Evolutionary conservation across 2,113 vertebrate genomes (phyloP), one percentile per base, ranked within the genome.

Genomic region (Equus quagga): DNA sequence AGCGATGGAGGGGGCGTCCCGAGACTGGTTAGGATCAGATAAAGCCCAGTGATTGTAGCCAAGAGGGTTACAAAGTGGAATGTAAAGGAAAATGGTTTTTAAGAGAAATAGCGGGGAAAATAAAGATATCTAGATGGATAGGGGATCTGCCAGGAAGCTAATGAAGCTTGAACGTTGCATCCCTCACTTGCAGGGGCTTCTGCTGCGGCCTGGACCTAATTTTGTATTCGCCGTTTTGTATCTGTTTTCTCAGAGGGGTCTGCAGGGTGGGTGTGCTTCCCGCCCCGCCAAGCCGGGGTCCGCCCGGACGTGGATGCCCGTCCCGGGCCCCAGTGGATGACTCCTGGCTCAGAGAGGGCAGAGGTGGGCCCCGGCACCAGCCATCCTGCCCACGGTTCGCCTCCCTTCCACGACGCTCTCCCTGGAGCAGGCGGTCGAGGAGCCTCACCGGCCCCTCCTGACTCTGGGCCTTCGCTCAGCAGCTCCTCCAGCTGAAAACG

Each of bases 151-250:
- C 0, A 0, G 24, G 44, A 5, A 1, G 54, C 60, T 8, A 21
- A 0, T 0, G n/a, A 11, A 0, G 33, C 10, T 0, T 2, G 21
- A 10, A 10, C 0, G 0, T 1, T 12, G 1, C 0, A 17, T 13
- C 58, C 13, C 49, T 36, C 85, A 5, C 26, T 9, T 2, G 3
- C 2, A 14, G 78, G 49, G 15, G 19, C 46, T 2, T 0, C 46
- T 18, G 13, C 28, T 3, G 6, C 33, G 51, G 64, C 64, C 36
- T 5, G 46, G 33, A 3, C 14, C 62, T 23, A 17, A 21, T 6
- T 60, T 2, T 9, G 8, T 1, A 14, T 17, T 31, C 9, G 14
- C 12, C 6, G n/a, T 2, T 33, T 21, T 28, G 18, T 1, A 2
- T 12, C 26, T 6, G 5, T 41, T 56, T 73, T 51, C 60, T 49